Conservation (phyloP, 2,888 invertebrate genomes). For the Monochamus alternatus region DNA sequence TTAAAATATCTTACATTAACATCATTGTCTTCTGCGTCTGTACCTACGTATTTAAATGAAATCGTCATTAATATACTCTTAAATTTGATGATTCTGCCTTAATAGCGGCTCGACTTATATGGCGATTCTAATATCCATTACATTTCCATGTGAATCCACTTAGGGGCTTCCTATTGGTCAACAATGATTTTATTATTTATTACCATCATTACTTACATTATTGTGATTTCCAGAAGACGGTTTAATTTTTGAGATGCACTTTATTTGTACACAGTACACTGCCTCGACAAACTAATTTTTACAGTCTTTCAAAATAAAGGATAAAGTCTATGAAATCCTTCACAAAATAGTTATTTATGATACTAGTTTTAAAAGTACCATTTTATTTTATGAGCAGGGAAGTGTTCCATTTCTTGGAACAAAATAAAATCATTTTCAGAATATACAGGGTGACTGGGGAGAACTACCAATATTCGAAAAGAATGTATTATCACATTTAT, state of each 20-base stretch:
- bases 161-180: conserved; percentile 6
- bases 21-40: conserved; percentile 2
- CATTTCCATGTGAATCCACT: conserved; percentile 11
- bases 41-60: conserved; percentile 13
- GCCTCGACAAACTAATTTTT: no score
- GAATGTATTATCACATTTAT: no score
- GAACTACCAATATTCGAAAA: no score
- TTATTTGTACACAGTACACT: background rate
- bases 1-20: conserved; percentile 18
- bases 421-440: no score
- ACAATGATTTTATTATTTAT: conserved; percentile 9
- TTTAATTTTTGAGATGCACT: background rate
- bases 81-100: conserved; percentile 19
- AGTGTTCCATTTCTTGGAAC: no score
- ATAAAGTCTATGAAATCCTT: no score
- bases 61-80: conserved; percentile 13
- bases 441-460: no score
- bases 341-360: no score
- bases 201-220: background rate
- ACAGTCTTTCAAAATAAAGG: no score
- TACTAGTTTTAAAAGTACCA: no score
- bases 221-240: background rate
- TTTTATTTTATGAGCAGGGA: no score
- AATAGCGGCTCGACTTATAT: conserved; percentile 4
- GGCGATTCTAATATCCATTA: conserved; percentile 14